Conservation (phyloP, 2,888 invertebrate species). For the Tricholauxania praeusta region DNA sequence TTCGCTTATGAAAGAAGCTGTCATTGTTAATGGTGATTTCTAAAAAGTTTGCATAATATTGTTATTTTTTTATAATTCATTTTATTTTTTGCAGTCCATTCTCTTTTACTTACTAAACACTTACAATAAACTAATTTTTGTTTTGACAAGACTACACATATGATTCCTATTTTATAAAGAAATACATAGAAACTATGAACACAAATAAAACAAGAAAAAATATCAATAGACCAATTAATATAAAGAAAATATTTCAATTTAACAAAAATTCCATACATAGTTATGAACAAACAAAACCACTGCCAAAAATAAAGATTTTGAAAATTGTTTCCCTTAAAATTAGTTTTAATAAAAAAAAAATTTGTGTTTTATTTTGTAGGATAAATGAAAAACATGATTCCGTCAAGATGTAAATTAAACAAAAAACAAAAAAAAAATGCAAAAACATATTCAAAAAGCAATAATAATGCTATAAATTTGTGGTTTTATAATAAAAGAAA, state of each 20-base stretch:
- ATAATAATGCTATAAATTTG: constrained; percentile 51
- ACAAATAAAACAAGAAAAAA: constrained; percentile 41
- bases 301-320: constrained; percentile 8
- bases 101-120: no score
- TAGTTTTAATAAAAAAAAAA: constrained; percentile 45
- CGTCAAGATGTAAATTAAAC: constrained; percentile 32
- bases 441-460: constrained; percentile 51
- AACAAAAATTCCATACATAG: not conserved
- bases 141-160: constrained; percentile 19
- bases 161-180: constrained; percentile 55
- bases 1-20: no score
- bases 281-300: not conserved
- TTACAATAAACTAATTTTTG: no score
- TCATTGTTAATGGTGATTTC: no score
- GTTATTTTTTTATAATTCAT: no score
- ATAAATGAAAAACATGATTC: constrained; percentile 1
- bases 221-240: constrained; percentile 55
- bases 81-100: no score
- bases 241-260: not conserved
- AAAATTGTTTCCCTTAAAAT: constrained; percentile 13
- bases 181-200: constrained; percentile 23
- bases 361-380: constrained; percentile 41
- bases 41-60: no score
- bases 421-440: not conserved
- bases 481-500: constrained; percentile 22